phyloP scores from a whole-genome alignment of 2,888 invertebrate genomes.

The Tenthredo distinguenda region DNA sequence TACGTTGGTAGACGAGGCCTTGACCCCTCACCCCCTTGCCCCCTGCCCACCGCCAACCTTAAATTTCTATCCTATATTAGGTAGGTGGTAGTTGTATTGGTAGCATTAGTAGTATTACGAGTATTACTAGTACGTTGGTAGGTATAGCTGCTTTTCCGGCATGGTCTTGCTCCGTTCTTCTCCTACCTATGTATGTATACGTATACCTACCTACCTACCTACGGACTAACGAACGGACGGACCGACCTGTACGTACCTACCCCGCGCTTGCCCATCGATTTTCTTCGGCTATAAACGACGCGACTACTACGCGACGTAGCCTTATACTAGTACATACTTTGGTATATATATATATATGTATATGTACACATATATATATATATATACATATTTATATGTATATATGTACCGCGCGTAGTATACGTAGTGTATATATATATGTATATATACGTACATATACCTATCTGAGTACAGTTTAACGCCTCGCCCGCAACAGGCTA shows the following conservation, averaged over 20 bases:
- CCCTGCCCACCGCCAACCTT: neutral
- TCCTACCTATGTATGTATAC: neutral
- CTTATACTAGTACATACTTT: neutral
- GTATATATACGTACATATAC: neutral
- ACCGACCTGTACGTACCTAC: neutral
- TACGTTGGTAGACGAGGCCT: slow-evolving; percentile 1
- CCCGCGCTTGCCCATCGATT: slow-evolving; percentile 14
- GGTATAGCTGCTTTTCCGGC: neutral
- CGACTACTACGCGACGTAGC: neutral
- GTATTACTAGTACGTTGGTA: neutral
- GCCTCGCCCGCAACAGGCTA: slow-evolving; percentile 44
- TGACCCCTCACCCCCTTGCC: neutral
- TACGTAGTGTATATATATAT: no score
- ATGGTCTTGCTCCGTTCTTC: neutral
- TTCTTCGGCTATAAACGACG: slow-evolving; percentile 25
- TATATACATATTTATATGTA: no score
- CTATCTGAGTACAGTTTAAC: slow-evolving; percentile 29
- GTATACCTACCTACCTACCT: neutral
- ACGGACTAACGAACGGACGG: no score
- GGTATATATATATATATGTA: neutral
- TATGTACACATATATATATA: no score
- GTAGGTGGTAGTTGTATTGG: neutral
- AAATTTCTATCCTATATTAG: slow-evolving; percentile 5
- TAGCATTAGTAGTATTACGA: no score
- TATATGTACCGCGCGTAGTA: neutral